phyloP scores from a whole-genome alignment of 2,797 vertebrate species.

The Epinephelus malabaricus region DNA sequence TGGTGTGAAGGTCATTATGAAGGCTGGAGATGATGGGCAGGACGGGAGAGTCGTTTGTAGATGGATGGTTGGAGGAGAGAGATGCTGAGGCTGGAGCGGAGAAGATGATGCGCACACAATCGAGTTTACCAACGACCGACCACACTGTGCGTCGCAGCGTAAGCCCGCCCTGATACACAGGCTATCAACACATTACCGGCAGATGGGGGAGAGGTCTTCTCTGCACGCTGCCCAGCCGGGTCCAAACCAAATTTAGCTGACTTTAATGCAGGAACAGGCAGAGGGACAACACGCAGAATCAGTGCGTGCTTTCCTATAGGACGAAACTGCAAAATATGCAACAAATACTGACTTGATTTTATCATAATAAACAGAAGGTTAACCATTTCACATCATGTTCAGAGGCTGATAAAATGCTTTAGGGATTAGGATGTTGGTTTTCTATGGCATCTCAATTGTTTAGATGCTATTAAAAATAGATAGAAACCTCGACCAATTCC shows the following conservation, averaged over 20 bases:
- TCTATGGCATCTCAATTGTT: no score
- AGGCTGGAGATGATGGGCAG: slow-evolving; percentile 27
- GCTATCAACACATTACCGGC: slow-evolving; percentile 14
- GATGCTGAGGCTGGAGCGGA: slow-evolving; percentile 37
- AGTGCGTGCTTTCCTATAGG: not conserved
- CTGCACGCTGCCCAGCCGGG: not conserved
- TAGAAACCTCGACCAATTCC: no score
- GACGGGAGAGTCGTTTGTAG: not conserved
- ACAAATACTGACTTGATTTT: not conserved
- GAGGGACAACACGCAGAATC: not conserved
- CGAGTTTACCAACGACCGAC: slow-evolving; percentile 41
- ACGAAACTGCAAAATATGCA: not conserved
- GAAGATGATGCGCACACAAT: slow-evolving; percentile 62
- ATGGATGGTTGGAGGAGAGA: slow-evolving; percentile 32
- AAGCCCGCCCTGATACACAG: slow-evolving; percentile 39
- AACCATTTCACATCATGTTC: not conserved
- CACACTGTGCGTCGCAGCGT: slow-evolving; percentile 57
- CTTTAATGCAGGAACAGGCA: not conserved
- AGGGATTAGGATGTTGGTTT: no score
- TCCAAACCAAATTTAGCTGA: not conserved
- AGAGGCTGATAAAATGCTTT: not conserved
- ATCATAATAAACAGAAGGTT: not conserved
- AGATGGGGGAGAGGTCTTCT: slow-evolving; percentile 26
- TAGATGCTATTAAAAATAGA: no score
- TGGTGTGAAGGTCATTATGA: slow-evolving; percentile 47